Evolutionary conservation across 2,113 vertebrate genomes (phyloP).

Genomic region (Abramis brama): DNA sequence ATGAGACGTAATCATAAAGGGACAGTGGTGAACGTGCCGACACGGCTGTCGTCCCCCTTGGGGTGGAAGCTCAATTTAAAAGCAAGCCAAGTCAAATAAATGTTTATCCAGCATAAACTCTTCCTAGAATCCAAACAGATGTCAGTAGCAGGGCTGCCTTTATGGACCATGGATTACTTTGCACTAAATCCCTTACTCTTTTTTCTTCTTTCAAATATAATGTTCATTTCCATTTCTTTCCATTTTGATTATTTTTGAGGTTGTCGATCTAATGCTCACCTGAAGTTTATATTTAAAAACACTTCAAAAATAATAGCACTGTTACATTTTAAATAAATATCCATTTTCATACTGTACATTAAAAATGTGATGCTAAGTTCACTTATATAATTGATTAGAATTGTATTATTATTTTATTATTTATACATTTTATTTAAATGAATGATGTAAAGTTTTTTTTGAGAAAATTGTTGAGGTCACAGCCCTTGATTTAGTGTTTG

Average conservation of each 20-base stretch:
- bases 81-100: slow-evolving; percentile 35
- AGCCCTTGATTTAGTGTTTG: slow-evolving; percentile 1
- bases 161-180: background rate
- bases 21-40: slow-evolving; percentile 17
- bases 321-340: no score
- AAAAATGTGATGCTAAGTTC: no score
- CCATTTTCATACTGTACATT: no score
- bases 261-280: background rate
- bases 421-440: background rate
- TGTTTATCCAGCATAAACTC: slow-evolving; percentile 29
- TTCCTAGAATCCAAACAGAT: slow-evolving; percentile 24
- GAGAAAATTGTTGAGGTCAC: background rate
- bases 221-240: background rate
- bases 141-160: background rate
- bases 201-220: background rate
- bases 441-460: background rate
- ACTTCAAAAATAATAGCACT: background rate
- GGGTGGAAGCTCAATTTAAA: slow-evolving; percentile 27
- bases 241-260: background rate
- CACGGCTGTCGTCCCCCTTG: slow-evolving; percentile 1
- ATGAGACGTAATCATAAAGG: slow-evolving; percentile 32
- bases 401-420: no score
- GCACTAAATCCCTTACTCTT: background rate
- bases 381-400: no score
- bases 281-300: background rate